Conservation (phyloP, 2,888 invertebrate species). For the Andrena minutula region DNA sequence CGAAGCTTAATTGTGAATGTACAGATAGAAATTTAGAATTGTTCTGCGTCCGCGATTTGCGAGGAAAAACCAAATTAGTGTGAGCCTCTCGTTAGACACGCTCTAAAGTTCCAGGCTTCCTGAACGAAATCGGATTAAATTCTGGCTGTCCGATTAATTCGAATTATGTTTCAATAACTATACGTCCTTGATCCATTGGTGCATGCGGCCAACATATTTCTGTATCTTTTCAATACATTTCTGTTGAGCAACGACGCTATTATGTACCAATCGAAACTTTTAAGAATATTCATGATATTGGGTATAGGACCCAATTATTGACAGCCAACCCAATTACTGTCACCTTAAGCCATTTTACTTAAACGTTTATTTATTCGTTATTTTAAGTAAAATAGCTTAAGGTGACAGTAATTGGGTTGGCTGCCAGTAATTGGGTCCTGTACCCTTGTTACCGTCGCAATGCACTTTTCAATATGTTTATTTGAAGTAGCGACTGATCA, state of each 20-base stretch:
- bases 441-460: background rate
- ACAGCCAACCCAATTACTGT: no score
- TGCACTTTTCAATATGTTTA: background rate
- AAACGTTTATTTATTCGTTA: no score
- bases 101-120: slow-evolving; percentile 53
- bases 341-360: no score
- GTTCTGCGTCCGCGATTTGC: slow-evolving; percentile 58
- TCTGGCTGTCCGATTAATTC: slow-evolving; percentile 48
- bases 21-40: slow-evolving; percentile 33
- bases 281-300: background rate
- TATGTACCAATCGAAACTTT: background rate
- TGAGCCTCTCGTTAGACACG: slow-evolving; percentile 69
- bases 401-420: no score
- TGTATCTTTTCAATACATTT: background rate
- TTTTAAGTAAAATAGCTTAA: no score
- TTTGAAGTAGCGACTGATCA: no score
- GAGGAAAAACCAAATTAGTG: slow-evolving; percentile 45
- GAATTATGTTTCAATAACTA: slow-evolving; percentile 46
- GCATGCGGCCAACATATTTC: background rate
- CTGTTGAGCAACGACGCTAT: background rate
- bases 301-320: no score
- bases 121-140: slow-evolving; percentile 58
- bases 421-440: no score
- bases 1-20: background rate
- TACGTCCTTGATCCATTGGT: slow-evolving; percentile 5